These are phyloP conservation scores for Anarhynchus alexandrinus DNA, from an alignment of 2,113 vertebrate species.

Conservation along the genomic window DNA sequence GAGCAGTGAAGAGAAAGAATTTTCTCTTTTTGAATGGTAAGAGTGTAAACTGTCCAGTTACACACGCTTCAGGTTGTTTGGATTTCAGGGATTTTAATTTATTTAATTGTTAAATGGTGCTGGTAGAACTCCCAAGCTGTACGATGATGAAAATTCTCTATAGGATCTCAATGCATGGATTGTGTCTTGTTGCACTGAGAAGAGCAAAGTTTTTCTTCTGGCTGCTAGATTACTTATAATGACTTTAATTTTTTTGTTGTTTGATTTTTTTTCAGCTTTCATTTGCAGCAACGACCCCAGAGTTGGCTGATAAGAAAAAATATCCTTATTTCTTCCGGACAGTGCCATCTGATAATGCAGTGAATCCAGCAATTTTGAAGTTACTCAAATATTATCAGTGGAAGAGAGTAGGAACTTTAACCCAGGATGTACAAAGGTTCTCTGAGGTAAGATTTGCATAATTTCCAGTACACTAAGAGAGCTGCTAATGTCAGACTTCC, in stretches of 20 bases:
- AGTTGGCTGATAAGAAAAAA: conserved; percentile 97
- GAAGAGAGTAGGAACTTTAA: conserved; percentile 95
- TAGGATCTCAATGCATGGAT: fast-evolving
- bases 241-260: neutral
- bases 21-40: neutral
- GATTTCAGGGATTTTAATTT: neutral
- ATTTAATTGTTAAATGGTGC: neutral
- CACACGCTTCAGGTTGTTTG: neutral
- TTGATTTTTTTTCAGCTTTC: conserved; percentile 83
- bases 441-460: conserved; percentile 86
- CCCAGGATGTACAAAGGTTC: conserved; percentile 96
- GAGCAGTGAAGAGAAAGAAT: neutral
- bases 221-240: neutral
- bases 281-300: conserved; percentile 96
- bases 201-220: neutral
- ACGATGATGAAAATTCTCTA: neutral
- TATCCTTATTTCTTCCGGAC: conserved; percentile 99
- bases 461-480: neutral
- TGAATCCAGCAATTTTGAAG: conserved; percentile 97
- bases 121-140: neutral
- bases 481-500: neutral
- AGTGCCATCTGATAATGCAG: conserved; percentile 96
- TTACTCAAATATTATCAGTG: conserved; percentile 92
- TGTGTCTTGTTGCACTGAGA: neutral
- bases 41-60: neutral